Conservation (phyloP, 2,888 invertebrate species). For the Philaethria dido region DNA sequence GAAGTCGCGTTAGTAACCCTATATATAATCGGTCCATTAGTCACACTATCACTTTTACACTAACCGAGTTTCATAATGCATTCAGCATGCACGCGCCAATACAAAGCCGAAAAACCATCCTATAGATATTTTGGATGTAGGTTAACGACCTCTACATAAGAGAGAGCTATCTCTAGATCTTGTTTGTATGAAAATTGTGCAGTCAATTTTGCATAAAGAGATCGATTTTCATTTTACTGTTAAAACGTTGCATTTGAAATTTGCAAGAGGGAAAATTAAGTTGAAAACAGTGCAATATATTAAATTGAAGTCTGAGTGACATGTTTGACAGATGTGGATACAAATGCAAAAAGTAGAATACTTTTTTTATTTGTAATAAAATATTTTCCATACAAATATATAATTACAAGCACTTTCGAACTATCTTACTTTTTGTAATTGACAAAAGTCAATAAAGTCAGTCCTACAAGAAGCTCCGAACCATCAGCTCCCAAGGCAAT, state of each 20-base stretch:
- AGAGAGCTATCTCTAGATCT: slow-evolving; percentile 23
- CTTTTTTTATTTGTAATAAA: no score
- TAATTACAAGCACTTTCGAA: no score
- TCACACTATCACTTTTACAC: slow-evolving; percentile 50
- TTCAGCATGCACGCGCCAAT: slow-evolving; percentile 34
- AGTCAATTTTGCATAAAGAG: slow-evolving; percentile 17
- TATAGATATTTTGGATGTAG: slow-evolving; percentile 35
- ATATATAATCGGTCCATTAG: slow-evolving; percentile 46
- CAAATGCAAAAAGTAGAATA: no score
- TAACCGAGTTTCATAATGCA: slow-evolving; percentile 41
- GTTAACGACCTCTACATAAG: slow-evolving; percentile 39
- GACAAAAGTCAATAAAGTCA: no score
- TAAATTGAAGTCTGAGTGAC: no score
- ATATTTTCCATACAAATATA: no score
- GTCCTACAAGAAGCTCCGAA: no score
- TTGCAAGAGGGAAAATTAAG: no score
- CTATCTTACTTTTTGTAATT: no score
- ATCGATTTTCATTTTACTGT: not conserved
- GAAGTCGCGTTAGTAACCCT: slow-evolving; percentile 37
- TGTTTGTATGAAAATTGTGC: slow-evolving; percentile 13
- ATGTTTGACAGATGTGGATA: no score
- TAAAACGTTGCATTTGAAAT: not conserved
- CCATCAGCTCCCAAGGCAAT: no score
- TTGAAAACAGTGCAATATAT: not conserved
- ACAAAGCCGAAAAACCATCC: slow-evolving; percentile 37